Base-by-base conservation (phyloP, 2,888 invertebrate genomes). In the Hipparchia sbordonii region DNA sequence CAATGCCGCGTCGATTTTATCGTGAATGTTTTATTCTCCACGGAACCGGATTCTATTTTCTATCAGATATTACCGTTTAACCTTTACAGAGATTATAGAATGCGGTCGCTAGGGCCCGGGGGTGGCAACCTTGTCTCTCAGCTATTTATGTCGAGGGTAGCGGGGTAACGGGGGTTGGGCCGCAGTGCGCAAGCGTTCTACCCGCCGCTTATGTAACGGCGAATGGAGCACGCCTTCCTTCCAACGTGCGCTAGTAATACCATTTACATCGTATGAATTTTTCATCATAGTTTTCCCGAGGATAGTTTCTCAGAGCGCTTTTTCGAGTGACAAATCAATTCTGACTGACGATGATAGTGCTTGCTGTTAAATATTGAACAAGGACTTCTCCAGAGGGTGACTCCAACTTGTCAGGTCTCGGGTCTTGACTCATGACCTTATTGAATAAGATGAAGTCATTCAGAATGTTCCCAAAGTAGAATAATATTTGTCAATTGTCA, bases 51-150 rank as follows among this genome's bases (percentile, higher is more conserved):
- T 91, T 89, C 86, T 86, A 89, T 89, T 89, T 89, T 87, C 82
- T 82, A 87, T 89, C 88, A 83, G 85, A 86, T 90, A 92, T 92
- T 91, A 89, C 84, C 87, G 89, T 90, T 88, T 92, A 92, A 93
- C 92, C 92, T 93, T 92, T 92, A 88, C 86, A 86, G 85, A 89
- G 89, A 92, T 92, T 92, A 91, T 89, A 91, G 79, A 92, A 91
- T 90, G 91, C 89, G 91, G 90, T 90, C 88, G 89, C 83, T 79
- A 86, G 86, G 88, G 89, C 87, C 85, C 84, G 85, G 86, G 91
- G 92, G 91, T 91, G 92, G 93, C 89, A 93, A 93, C 93, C 93
- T 92, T 93, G 93, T 91, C 87, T 91, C 89, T 92, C 87, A 92
- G 90, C 90, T 93, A 93, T 93, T 93, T 93, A 93, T 92, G 92